Base-by-base conservation (phyloP, 2,797 vertebrate species). In the Sparidentex hasta region DNA sequence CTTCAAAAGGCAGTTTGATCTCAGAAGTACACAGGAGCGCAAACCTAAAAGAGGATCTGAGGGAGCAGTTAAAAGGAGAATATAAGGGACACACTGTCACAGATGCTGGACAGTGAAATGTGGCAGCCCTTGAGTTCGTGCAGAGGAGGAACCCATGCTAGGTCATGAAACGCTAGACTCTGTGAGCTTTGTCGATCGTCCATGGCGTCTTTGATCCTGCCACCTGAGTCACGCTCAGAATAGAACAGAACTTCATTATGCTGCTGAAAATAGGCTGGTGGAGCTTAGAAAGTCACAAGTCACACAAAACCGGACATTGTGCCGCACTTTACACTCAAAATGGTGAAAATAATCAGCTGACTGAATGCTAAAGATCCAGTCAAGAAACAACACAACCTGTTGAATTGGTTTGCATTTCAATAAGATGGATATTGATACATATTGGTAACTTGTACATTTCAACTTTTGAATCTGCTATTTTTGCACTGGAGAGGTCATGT, bases 1-100 rank as follows among this genome's bases (percentile, higher is more conserved):
- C 94, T 95, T 94, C 93, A 94, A 94, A 94, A 90, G 91, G 72
- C 74, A 84, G 92, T 95, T 95, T 95, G 94, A 95, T 95, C 92
- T 93, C 80, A 78, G 81, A 86, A 89, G 88, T 80, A 89, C 88
- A 90, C 89, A 83, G 74, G 87, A 88, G 82, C 81, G 54, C 82
- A 75, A 29, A 29, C 81, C 89, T 83, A 89, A 90, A 88, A 85
- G 86, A 74, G 83, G 84, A 88, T 92, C 90, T 88, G 88, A 92
- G 82, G 86, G 77, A 80, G 87, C 83, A 57, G 84, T 92, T 91
- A 85, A 88, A 89, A 85, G 78, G 71, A 76, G 87, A 84, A 80
- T 71, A 92, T 88, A 91, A 92, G 87, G 84, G 87, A 55, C 64
- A 50, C 84, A 84, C 87, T 92, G 91, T 93, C 82, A 82, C 66